Evolutionary conservation across 1,140 invertebrate species (phyloP), one percentile per base, ranked within the genome.

Genomic region (Glomeris maerens): DNA sequence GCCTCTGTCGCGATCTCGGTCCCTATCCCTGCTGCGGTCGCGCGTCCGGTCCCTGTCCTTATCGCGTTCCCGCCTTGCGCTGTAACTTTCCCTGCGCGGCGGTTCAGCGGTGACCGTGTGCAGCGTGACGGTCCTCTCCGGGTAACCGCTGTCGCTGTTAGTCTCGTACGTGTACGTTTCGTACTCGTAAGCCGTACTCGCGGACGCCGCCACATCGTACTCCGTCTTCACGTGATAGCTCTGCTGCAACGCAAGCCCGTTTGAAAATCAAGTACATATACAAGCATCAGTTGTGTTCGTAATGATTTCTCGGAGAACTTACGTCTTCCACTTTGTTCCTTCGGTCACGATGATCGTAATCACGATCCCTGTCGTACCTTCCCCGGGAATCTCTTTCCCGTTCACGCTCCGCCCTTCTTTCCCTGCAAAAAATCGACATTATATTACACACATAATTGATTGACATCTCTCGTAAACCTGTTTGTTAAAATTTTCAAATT

Each of bases 371-470:
- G 51, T 65, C 64, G 47, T 68, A 63, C 55, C 69, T 66, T 20
- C 68, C 66, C 14, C 69, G 66, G 3, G 64, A 59, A 31, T 68
- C 66, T 7, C 69, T 60, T 45, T 68, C 67, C 17, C 67, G 57
- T 22, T 69, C 67, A 3, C 29, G 29, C 7, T 70, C 68, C 1
- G 65, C 57, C 42, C 68, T 66, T 0, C 63, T 59, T 26, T 65
- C 56, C 5, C 66, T n/a, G n/a, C n/a, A n/a, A n/a, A n/a, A n/a
- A n/a, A n/a, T n/a, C n/a, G n/a, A n/a, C n/a, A n/a, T n/a, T n/a
- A n/a, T n/a, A n/a, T n/a, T n/a, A n/a, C n/a, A n/a, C n/a, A n/a
- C n/a, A n/a, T n/a, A n/a, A n/a, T n/a, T n/a, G n/a, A n/a, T n/a
- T n/a, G n/a, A n/a, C n/a, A n/a, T n/a, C n/a, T n/a, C n/a, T n/a